Base-by-base conservation (phyloP, 2,888 invertebrate species). In the Nephrocerus scutellatus region DNA sequence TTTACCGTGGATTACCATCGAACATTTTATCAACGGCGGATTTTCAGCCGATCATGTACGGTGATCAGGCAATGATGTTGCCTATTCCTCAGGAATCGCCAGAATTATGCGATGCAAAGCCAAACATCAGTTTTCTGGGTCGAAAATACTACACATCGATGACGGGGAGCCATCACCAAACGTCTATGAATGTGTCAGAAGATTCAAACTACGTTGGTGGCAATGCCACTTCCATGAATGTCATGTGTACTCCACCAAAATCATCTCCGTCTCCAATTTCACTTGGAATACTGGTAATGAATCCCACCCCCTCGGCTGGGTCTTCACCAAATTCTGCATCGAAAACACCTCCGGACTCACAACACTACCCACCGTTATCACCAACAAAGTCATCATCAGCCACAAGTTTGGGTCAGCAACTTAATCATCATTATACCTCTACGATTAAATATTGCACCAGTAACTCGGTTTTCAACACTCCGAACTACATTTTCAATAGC, bases 391-490 rank as follows among this genome's bases (percentile, higher is more conserved):
- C n/a, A 8, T 29, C 37, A 38, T 20, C 25, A 8, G 35, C 26
- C n/a, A 18, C 42, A 4, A 44, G 51, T 3, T 35, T 43, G 44
- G 43, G 29, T n/a, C 51, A 43, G 20, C 35, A 45, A 18, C 44
- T 58, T 36, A 62, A 56, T 46, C 57, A 63, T 45, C 68, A 67
- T 30, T 66, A 66, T 37, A 49, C 66, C 1, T 63, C 68, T 15
- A 67, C 66, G 8, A 68, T 67, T 8, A 67, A 67, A 49, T 67
- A 64, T 41, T 68, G 67, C 36, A 58, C 66, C 15, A 67, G 64
- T 38, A 65, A 60, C 36, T 52, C 59, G 7, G 59, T 57, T n/a
- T 51, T 60, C n/a, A 59, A 49, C 44, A 52, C 51, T 16, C 39
- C 54, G 9, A 62, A 59, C 13, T 60, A 55, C 34, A n/a, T n/a